Evolutionary conservation across 2,888 invertebrate species (phyloP).

Genomic region (Xestobium rufovillosum): DNA sequence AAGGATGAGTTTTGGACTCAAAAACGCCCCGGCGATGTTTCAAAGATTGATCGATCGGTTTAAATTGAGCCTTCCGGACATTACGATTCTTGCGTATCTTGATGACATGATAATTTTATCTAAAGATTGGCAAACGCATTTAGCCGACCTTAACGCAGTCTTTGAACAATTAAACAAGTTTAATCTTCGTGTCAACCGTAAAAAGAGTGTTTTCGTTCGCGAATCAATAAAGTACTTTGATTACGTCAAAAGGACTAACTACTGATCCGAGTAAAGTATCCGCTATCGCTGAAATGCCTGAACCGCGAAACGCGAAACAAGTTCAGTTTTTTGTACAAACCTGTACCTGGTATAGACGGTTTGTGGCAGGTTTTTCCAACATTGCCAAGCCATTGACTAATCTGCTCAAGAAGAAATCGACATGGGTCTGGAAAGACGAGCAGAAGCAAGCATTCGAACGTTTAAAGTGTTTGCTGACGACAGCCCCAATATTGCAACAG

Average conservation of each 20-base stretch:
- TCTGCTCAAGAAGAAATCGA: constrained; percentile 18
- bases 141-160: constrained; percentile 20
- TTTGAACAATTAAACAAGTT: constrained; percentile 19
- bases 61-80: too few species aligned
- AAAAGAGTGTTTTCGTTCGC: constrained; percentile 24
- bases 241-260: too few species aligned
- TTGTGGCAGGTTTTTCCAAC: constrained; percentile 18
- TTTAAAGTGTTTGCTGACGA: constrained; percentile 9
- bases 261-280: constrained; percentile 15
- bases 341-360: constrained; percentile 21
- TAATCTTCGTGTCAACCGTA: constrained; percentile 20
- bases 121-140: too few species aligned
- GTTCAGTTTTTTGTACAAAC: constrained; percentile 16
- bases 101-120: too few species aligned
- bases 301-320: constrained; percentile 16
- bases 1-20: too few species aligned
- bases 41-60: too few species aligned
- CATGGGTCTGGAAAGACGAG: constrained; percentile 16
- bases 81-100: too few species aligned
- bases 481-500: constrained; percentile 11
- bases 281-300: constrained; percentile 5
- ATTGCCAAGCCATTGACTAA: constrained; percentile 16
- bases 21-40: too few species aligned
- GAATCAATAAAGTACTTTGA: constrained; percentile 21
- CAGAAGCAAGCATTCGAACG: constrained; percentile 9